Evolutionary conservation across 2,888 invertebrate genomes (phyloP).

Genomic region (Oxystoma pomonae): DNA sequence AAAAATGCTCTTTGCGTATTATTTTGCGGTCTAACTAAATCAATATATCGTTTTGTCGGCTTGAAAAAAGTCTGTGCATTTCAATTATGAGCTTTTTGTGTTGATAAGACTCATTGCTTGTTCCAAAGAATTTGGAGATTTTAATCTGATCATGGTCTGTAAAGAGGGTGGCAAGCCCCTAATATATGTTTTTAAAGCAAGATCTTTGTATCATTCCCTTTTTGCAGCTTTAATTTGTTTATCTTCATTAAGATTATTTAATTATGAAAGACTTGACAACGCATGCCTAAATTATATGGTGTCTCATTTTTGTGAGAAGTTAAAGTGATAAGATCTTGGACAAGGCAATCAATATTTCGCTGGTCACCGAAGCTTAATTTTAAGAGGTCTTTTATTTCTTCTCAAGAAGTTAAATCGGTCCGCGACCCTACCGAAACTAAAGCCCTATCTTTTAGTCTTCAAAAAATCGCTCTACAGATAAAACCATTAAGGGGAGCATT

Average conservation of each 20-base stretch:
- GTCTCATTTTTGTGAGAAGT: slow-evolving; percentile 6
- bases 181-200: slow-evolving; percentile 14
- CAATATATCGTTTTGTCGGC: not conserved
- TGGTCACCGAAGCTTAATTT: not conserved
- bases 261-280: slow-evolving; percentile 10
- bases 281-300: slow-evolving; percentile 15
- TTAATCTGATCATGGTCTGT: slow-evolving; percentile 4
- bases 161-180: slow-evolving; percentile 1
- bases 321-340: slow-evolving; percentile 11
- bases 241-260: slow-evolving; percentile 5
- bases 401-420: not conserved
- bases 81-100: not conserved
- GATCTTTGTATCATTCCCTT: slow-evolving; percentile 1
- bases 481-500: not conserved
- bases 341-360: slow-evolving; percentile 4
- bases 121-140: slow-evolving; percentile 4
- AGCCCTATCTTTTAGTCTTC: slow-evolving; percentile 1
- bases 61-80: not conserved
- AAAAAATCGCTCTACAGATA: not conserved
- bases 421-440: not conserved
- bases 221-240: slow-evolving; percentile 5
- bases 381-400: not conserved
- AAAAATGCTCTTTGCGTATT: not conserved
- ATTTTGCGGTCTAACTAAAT: not conserved
- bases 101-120: slow-evolving; percentile 1